Base-by-base conservation (phyloP, 2,797 vertebrate species). In the Chloroceryle amazona region DNA sequence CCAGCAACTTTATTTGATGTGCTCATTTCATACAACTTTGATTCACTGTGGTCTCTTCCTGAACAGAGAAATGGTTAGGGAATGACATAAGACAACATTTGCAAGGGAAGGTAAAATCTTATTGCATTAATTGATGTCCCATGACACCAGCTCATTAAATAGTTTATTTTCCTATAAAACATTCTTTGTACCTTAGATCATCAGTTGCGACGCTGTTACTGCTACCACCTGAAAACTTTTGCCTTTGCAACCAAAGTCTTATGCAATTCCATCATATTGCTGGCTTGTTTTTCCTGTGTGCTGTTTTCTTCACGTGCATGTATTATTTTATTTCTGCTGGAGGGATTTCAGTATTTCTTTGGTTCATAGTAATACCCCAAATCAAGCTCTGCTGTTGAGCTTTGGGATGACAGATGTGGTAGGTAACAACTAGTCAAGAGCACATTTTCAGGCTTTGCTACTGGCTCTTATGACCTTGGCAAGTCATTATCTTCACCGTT, bases 121-220 rank as follows among this genome's bases (percentile, higher is more conserved):
- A 6, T 1, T 66, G 25, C 3, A 25, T 15, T n/a, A 33, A 14
- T 6, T 49, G 31, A 39, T 17, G 4, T 4, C 12, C 4, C 7
- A 10, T 33, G 80, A 33, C 6, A 33, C 9, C 17, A 63, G 9
- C n/a, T 83, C n/a, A 10, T 39, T 46, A n/a, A 18, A 22, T 41
- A 29, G 6, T 26, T 58, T 41, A n/a, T 49, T 81, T 51, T 91
- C 35, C n/a, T 62, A 20, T 28, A n/a, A 76, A 61, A 9, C 3
- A 7, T n/a, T n/a, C 10, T 74, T 61, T n/a, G 23, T 72, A 33
- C 51, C 9, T 44, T 23, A 47, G 37, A 3, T 20, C 20, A 11
- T 25, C 55, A 60, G 20, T 35, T n/a, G 9, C 11, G 63, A 20
- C 4, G 3, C 41, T 26, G 4, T 15, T 44, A 13, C 3, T 58